Base-by-base conservation (phyloP, 2,797 vertebrate genomes). In the Australoheros facetus region DNA sequence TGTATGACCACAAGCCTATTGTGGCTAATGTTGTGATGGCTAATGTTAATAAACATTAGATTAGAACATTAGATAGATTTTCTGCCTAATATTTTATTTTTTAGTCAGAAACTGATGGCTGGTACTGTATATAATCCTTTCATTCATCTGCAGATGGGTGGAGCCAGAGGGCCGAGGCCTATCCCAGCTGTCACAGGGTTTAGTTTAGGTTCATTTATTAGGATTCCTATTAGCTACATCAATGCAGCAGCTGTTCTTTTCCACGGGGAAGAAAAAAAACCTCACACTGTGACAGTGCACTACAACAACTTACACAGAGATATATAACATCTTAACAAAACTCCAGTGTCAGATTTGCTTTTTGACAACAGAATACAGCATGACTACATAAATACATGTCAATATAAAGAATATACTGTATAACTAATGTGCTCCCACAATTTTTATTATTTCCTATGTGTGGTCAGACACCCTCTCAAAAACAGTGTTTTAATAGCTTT, bases 171-270 rank as follows among this genome's bases (percentile, higher is more conserved):
- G 17, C 23, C 48, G 62, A 19, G 17, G 23, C 42, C 42, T 51
- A 48, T 30, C 39, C 45, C 42, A 69, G 26, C 64, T 51, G 26
- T n/a, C 26, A 30, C 0, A 51, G 6, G 42, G 64, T 30, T 69
- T n/a, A 51, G 42, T 53, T 69, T 69, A 51, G 45, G 32, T 69
- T 51, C 26, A n/a, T 51, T 69, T 51, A 51, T 53, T 69, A 69
- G 26, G 26, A 69, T 69, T 45, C 64, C 42, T 30, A 69, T 69
- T 69, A 69, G 64, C 45, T 48, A 69, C 45, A 69, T 51, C 64
- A 69, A 69, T 53, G 17, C 45, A 32, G 64, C 64, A 69, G 45
- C 45, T 51, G 16, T 69, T 69, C 64, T 51, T n/a, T 69, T 69
- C 64, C 45, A 51, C 16, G 28, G 6, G 42, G 39, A 28, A 0